Percentiles rank a stretch among this genome's conserved stretches.
These are phyloP conservation scores for Anthoscopus minutus DNA, from an alignment of 2,113 vertebrate species.

Conservation along the genomic window DNA sequence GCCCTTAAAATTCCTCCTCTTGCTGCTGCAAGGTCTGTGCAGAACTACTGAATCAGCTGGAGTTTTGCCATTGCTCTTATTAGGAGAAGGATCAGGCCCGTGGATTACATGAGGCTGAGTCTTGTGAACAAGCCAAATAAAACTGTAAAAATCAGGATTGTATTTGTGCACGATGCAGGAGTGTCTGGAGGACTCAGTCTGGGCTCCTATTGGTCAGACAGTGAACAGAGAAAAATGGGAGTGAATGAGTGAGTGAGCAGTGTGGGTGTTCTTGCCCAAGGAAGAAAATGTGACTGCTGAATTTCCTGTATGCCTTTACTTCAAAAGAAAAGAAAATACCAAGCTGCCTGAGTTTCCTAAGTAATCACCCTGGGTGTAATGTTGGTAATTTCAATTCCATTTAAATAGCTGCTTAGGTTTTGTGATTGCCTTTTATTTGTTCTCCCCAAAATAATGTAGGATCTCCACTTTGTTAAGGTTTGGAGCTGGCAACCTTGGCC, in stretches of 20 bases:
- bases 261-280: neutral
- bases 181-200: neutral
- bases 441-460: neutral
- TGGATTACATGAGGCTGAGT: neutral
- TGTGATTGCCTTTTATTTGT: neutral
- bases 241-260: neutral
- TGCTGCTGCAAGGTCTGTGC: neutral
- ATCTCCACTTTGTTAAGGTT: neutral
- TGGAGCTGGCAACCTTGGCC: neutral
- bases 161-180: neutral
- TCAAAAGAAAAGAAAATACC: neutral
- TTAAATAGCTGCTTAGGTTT: neutral
- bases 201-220: neutral
- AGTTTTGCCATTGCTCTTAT: slow-evolving; percentile 71
- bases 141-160: neutral
- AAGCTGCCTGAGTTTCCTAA: neutral
- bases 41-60: slow-evolving; percentile 62
- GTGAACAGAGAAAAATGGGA: neutral
- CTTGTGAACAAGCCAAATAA: slow-evolving; percentile 13
- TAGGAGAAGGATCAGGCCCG: slow-evolving; percentile 32
- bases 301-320: neutral
- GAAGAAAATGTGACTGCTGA: neutral
- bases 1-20: slow-evolving; percentile 65
- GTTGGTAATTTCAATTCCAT: neutral
- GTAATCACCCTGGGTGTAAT: neutral